Base-by-base conservation (phyloP, 2,888 invertebrate species). In the Lithosia quadra region DNA sequence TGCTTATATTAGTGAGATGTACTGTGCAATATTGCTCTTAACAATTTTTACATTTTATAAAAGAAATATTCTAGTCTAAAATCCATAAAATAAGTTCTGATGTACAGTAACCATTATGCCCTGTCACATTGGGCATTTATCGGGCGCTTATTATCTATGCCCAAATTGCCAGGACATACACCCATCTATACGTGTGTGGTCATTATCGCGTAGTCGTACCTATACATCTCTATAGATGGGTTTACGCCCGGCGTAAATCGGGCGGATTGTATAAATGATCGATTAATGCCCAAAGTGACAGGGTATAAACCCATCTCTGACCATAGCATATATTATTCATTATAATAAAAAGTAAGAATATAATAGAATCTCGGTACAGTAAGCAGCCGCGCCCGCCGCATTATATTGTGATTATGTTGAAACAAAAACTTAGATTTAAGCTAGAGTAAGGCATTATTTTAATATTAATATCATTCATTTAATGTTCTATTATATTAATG, bases 401-500 rank as follows among this genome's bases (percentile, higher is more conserved):
- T 80, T 79, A 63, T 78, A 88, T 82, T 91, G 92, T 92, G 91
- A 92, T 92, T 90, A 89, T 90, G 72, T 90, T 88, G 85, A 89
- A 90, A 90, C 89, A 90, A 91, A 63, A 81, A 82, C 71, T 71
- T 89, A 87, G 81, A 53, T 67, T 65, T 91, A 91, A 90, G 88
- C 36, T 91, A 90, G 84, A 21, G 28, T 91, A 90, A 90, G 88
- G 72, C 80, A 90, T 89, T 91, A 91, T 89, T 91, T 91, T 90
- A 91, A 88, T 90, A 89, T 91, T 90, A 91, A 88, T 90, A 89
- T 79, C 75, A 80, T 89, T 90, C 84, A 86, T 89, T 90, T 91
- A 89, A 90, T 86, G 89, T 90, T 90, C 87, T 89, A 91, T 88
- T 86, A 84, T 86, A 85, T 83, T 86, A 80, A 80, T 81, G 83